phyloP scores from a whole-genome alignment of 2,113 vertebrate genomes.

The Rutilus rutilus region DNA sequence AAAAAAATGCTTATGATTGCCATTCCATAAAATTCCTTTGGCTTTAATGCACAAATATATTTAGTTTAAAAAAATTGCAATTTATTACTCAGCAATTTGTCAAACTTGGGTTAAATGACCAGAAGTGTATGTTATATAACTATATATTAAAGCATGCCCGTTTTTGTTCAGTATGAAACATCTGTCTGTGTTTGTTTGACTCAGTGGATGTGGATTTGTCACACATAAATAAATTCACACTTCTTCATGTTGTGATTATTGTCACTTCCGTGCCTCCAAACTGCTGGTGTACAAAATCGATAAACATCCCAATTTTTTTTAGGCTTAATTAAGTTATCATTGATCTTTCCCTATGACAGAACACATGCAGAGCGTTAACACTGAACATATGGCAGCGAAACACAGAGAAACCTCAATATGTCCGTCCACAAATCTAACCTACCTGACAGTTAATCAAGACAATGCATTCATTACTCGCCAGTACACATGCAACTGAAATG shows the following conservation, averaged over 20 bases:
- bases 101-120: neutral
- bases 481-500: neutral
- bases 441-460: constrained; percentile 7
- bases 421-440: neutral
- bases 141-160: neutral
- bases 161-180: neutral
- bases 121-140: neutral
- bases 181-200: neutral
- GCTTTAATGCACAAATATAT: neutral
- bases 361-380: neutral
- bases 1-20: neutral
- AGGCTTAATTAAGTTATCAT: constrained; percentile 5
- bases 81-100: neutral
- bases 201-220: constrained; percentile 12
- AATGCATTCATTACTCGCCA: neutral
- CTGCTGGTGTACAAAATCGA: constrained; percentile 10
- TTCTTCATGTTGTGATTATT: neutral
- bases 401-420: neutral
- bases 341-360: constrained; percentile 18
- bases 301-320: neutral
- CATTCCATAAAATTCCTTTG: neutral
- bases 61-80: neutral
- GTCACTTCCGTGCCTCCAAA: neutral
- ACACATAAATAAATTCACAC: constrained; percentile 4
- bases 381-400: neutral